Base-by-base conservation (phyloP, 1,140 invertebrate species). In the Atta cephalotes region DNA sequence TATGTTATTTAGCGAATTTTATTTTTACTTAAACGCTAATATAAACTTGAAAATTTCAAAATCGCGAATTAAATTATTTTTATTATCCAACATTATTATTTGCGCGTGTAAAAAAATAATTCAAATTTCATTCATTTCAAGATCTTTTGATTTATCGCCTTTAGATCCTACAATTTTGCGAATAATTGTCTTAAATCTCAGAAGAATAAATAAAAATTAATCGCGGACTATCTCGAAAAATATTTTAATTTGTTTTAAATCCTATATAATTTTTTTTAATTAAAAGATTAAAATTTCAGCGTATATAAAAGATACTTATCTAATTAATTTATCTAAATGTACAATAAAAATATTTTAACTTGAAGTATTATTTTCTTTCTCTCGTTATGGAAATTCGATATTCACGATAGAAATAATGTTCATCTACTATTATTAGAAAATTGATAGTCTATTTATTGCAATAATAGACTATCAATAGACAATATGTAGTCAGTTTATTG, bases 231-330 rank as follows among this genome's bases (percentile, higher is more conserved):
- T n/a, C n/a, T 21, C 25, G 7, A 25, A 16, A 25, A 71, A 66
- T 66, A 35, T 66, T 66, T 66, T 31, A 35, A 60, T 63, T 31
- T 7, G 14, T 63, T 63, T 63, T 18, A 63, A 63, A 63, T 31
- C 28, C 7, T 39, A 39, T 9, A 39, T 39, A 39, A 39, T 39
- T 3, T 39, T 39, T 66, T 66, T 1, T 12, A 66, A 66, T 39
- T 35, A 35, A 18, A 1, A 35, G n/a, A 65, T 65, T n/a, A 35
- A 66, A 3, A 35, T 35, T 66, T 28, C 10, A 14, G 10, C 21
- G 1, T 25, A 12, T 62, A 28, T 62, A 62, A 62, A 1, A 62
- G 3, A 45, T 21, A 18, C 3, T 68, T 5, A 21, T 68, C 35
- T 10, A 10, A 45, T 45, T 45, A 45, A 45, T 45, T 45, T 49